Percentiles rank a stretch among this genome's conserved stretches.
Conservation (phyloP, 2,888 invertebrate species). For the Rhabditophanes sp. region DNA sequence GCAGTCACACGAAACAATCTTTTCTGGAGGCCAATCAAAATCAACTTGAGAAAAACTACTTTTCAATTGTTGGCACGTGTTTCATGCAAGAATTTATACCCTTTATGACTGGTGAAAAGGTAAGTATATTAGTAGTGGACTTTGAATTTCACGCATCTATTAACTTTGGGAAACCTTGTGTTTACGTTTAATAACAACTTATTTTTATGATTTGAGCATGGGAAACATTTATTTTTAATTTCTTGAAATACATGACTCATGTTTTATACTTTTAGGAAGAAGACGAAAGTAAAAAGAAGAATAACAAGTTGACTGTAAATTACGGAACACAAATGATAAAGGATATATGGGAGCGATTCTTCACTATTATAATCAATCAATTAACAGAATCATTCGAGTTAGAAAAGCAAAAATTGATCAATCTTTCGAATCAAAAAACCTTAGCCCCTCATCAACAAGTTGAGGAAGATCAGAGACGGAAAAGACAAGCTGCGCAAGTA, state of each 20-base stretch:
- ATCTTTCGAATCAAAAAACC: conserved; percentile 32
- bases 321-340: conserved; percentile 23
- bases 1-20: conserved; percentile 26
- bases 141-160: too few species aligned
- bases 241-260: too few species aligned
- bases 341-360: conserved; percentile 37
- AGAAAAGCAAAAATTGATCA: conserved; percentile 30
- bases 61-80: conserved; percentile 29
- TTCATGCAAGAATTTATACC: conserved; percentile 33
- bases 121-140: too few species aligned
- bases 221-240: too few species aligned
- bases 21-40: conserved; percentile 40
- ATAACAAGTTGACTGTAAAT: conserved; percentile 33
- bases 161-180: too few species aligned
- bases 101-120: conserved; percentile 37
- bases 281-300: conserved; percentile 27
- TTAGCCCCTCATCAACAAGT: conserved; percentile 41
- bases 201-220: too few species aligned
- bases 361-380: conserved; percentile 22
- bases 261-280: too few species aligned
- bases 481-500: too few species aligned
- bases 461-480: conserved; percentile 28
- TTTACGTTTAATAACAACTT: too few species aligned
- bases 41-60: conserved; percentile 39
- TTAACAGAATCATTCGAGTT: conserved; percentile 40